Evolutionary conservation across 2,888 invertebrate genomes (phyloP).

Genomic region (Xestia ashworthii): DNA sequence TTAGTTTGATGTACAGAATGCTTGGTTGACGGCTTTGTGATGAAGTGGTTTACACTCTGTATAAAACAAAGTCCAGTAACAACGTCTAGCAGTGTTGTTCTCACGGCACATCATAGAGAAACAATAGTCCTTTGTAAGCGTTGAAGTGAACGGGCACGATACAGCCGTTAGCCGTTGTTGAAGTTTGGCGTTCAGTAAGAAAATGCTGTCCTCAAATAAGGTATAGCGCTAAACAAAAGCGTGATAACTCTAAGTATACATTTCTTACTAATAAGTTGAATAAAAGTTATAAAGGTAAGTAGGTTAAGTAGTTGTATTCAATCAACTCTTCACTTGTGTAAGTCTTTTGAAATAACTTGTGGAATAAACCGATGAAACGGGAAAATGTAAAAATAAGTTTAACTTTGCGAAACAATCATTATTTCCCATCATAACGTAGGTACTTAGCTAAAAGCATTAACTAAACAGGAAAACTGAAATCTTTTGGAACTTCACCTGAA

Average conservation of each 20-base stretch:
- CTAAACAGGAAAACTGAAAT: not conserved
- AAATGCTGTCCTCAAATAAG: not conserved
- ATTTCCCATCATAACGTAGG: slow-evolving; percentile 2
- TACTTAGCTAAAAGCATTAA: not conserved
- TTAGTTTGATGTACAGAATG: no score
- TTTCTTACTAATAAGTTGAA: not conserved
- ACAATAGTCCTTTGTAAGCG: slow-evolving; percentile 4
- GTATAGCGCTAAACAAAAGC: slow-evolving; percentile 1
- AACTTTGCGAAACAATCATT: not conserved
- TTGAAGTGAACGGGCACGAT: slow-evolving; percentile 15
- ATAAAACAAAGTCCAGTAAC: slow-evolving; percentile 25
- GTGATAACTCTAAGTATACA: not conserved
- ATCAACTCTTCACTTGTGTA: not conserved
- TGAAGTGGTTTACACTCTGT: no score
- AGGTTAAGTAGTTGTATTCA: no score
- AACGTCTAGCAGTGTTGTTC: slow-evolving; percentile 34
- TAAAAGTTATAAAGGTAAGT: not conserved
- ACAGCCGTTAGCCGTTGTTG: slow-evolving; percentile 4
- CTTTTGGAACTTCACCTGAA: not conserved
- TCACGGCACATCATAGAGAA: slow-evolving; percentile 3
- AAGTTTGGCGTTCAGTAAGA: slow-evolving; percentile 26
- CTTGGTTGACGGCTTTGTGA: no score
- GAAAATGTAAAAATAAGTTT: not conserved
- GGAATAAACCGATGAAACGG: not conserved
- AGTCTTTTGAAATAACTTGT: not conserved